Conservation (phyloP, 1,140 invertebrate genomes). For the Ceratina japonica region DNA sequence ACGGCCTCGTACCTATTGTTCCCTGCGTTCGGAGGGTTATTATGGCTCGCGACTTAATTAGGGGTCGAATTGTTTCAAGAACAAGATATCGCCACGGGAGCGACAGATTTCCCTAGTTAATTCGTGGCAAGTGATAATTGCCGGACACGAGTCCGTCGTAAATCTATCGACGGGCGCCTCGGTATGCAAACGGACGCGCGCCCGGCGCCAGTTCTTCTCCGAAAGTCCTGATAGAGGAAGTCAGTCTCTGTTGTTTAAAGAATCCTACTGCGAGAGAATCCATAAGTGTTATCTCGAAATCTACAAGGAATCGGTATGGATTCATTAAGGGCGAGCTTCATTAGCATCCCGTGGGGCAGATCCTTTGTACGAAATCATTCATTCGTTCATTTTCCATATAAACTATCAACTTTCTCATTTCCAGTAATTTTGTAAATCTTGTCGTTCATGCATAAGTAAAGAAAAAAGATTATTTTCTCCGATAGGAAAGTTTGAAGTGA, state of each 20-base stretch:
- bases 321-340: slow-evolving; percentile 68
- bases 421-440: too few relatives aligned
- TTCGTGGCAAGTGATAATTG: slow-evolving; percentile 42
- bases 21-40: neutral
- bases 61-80: slow-evolving; percentile 3
- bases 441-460: too few relatives aligned
- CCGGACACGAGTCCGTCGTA: slow-evolving; percentile 32
- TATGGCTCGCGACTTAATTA: slow-evolving; percentile 30
- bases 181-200: slow-evolving; percentile 34
- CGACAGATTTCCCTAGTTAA: slow-evolving; percentile 23
- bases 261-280: slow-evolving; percentile 56
- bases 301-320: slow-evolving; percentile 61
- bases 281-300: slow-evolving; percentile 66
- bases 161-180: slow-evolving; percentile 34
- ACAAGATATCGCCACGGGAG: neutral
- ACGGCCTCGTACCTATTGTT: neutral
- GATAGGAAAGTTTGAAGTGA: too few relatives aligned
- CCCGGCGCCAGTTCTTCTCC: neutral
- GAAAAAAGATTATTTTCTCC: too few relatives aligned
- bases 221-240: slow-evolving; percentile 23
- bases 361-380: slow-evolving; percentile 32
- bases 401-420: neutral
- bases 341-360: slow-evolving; percentile 61
- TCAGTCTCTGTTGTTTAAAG: slow-evolving; percentile 46
- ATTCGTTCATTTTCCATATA: slow-evolving; percentile 13